A percentile compares a stretch with the other conserved stretches of the same genome.
Conservation (phyloP, 2,113 vertebrate genomes). For the Haliaeetus leucogaster region DNA sequence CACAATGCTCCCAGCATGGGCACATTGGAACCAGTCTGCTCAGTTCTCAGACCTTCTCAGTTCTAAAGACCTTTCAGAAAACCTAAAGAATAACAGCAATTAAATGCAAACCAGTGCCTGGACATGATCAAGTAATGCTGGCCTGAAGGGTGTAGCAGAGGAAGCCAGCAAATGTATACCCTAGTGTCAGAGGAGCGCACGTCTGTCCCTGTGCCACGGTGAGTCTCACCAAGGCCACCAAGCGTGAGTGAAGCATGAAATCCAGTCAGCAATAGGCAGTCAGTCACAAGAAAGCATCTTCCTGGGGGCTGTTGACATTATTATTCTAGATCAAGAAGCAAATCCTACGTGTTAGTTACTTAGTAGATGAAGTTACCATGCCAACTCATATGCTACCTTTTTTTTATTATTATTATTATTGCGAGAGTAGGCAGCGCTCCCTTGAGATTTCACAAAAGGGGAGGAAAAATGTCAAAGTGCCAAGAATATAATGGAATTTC, state of each 20-base stretch:
- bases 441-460: constrained; percentile 58
- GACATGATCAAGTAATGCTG: neutral
- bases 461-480: constrained; percentile 59
- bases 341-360: constrained; percentile 56
- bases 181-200: neutral
- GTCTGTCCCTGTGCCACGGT: neutral
- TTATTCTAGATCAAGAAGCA: constrained; percentile 62
- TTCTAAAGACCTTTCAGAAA: neutral
- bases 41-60: neutral
- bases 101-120: neutral
- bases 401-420: constrained; percentile 51
- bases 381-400: constrained; percentile 63
- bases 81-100: neutral
- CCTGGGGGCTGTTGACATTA: constrained; percentile 50
- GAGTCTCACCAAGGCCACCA: neutral
- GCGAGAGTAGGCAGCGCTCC: constrained; percentile 38
- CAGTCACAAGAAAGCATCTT: constrained; percentile 28
- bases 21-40: neutral
- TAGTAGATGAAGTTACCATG: constrained; percentile 70
- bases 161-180: neutral
- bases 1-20: neutral
- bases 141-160: fast-evolving
- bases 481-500: constrained; percentile 54
- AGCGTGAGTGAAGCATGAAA: neutral
- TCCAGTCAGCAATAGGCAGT: neutral